Evolutionary conservation across 2,113 vertebrate genomes (phyloP), one percentile per base, ranked within the genome.

Genomic region (Capricornis sumatraensis): DNA sequence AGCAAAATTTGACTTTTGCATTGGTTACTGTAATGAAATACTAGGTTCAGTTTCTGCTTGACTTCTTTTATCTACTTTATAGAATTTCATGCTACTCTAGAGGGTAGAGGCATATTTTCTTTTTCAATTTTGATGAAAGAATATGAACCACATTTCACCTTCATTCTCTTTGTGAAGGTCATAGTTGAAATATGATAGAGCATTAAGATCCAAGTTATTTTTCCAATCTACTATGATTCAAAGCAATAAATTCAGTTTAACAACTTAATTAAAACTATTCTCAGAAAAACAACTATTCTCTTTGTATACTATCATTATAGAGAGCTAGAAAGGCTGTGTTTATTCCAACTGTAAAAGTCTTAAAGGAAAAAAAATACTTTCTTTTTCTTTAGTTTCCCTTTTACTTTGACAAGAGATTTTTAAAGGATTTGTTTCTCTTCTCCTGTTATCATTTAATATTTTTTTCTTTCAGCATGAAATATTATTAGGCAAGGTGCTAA

Each of bases 21-120:
- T 74, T 95, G 76, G 43, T 82, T 88, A 90, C 5, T 25, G 27
- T 55, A 87, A 90, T 82, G 9, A 88, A 94, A 92, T 64, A 28
- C 50, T 33, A 93, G 19, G 52, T 79, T 96, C 62, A 43, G 78
- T 43, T 94, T 96, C 95, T 92, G 67, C 92, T 96, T 92, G 94
- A 97, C 67, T 86, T 89, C 62, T 64, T 71, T 23, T 86, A 52
- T 81, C 58, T 82, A 55, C 40, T 94, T 96, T 90, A 87, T 74
- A 94, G 60, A 96, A 79, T 94, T 94, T 62, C 33, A 23, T 86
- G 93, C 25, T 84, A 7, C 43, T 92, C 58, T 86, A 25, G 76
- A 97, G 64, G 88, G 27, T 5, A 95, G 55, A 96, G 28, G 0
- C 28, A 47, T 62, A 21, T 74, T 89, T 90, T 96, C 55, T 33